Percentiles rank a stretch among this genome's conserved stretches.
Conservation (phyloP, 2,888 invertebrate species). For the Ptychoptera contaminata region DNA sequence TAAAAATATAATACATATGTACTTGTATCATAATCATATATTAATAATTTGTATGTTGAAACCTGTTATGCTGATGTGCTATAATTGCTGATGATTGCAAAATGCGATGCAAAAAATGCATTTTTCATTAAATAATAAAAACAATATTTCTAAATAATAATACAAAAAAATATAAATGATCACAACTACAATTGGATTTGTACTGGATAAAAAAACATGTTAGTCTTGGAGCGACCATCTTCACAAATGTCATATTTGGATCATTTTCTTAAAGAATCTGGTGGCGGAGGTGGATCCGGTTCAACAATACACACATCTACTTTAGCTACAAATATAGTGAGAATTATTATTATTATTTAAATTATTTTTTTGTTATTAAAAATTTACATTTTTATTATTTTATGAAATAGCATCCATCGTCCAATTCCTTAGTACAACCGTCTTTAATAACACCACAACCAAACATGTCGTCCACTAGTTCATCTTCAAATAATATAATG, state of each 20-base stretch:
- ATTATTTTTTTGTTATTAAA: not conserved
- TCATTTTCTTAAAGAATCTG: constrained; percentile 71
- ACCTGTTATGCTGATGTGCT: too few relatives aligned
- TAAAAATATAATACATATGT: too few relatives aligned
- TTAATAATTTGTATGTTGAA: too few relatives aligned
- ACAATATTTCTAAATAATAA: too few relatives aligned
- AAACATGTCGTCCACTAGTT: constrained; percentile 13
- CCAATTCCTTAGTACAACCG: constrained; percentile 14
- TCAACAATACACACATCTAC: constrained; percentile 14
- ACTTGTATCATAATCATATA: too few relatives aligned
- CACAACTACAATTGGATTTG: too few relatives aligned
- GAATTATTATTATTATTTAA: not conserved
- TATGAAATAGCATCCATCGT: constrained; percentile 11
- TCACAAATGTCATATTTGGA: constrained; percentile 86
- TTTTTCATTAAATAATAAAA: too few relatives aligned
- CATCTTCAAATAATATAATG: constrained; percentile 13
- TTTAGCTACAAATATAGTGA: constrained; percentile 14
- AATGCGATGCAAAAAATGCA: too few relatives aligned
- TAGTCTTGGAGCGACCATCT: constrained; percentile 77
- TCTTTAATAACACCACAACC: constrained; percentile 11
- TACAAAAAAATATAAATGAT: too few relatives aligned
- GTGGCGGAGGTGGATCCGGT: constrained; percentile 21
- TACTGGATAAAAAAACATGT: not conserved
- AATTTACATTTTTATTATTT: constrained; percentile 1
- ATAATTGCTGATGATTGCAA: too few relatives aligned